Percentiles rank a stretch among this genome's conserved stretches.
These are phyloP conservation scores for Trididemnum nubilum DNA, from an alignment of 23 tunicate genomes.

Conservation along the genomic window DNA sequence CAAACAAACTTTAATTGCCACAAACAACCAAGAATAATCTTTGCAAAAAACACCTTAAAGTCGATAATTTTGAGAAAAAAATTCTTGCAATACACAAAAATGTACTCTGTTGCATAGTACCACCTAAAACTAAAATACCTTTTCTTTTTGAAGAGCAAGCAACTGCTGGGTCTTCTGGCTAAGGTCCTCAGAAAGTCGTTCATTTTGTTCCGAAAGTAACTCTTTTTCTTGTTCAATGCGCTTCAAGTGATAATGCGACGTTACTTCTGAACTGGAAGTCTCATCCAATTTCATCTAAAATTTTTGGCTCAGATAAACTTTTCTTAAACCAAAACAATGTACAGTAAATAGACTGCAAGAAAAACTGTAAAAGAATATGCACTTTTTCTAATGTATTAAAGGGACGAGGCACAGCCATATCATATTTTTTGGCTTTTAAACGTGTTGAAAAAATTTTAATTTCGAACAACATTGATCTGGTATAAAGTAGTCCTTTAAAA, in stretches of 20 bases:
- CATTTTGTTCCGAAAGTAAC: conserved; percentile 49
- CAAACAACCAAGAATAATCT: too few species aligned
- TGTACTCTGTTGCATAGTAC: too few species aligned
- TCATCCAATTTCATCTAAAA: conserved; percentile 75
- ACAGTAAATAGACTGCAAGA: background rate
- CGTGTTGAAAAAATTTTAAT: too few species aligned
- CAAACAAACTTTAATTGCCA: too few species aligned
- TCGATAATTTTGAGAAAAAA: too few species aligned
- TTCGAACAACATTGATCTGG: too few species aligned
- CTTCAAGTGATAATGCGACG: conserved; percentile 60
- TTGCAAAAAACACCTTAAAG: too few species aligned
- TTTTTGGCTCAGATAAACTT: too few species aligned
- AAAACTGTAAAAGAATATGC: background rate
- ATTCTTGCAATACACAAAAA: too few species aligned
- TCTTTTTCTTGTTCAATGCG: conserved; percentile 80
- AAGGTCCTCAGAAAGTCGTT: conserved; percentile 42
- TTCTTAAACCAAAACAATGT: background rate
- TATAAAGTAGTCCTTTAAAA: background rate
- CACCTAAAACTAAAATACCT: conserved; percentile 32
- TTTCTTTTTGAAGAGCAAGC: conserved; percentile 36
- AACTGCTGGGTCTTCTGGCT: conserved; percentile 46
- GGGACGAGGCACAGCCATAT: too few species aligned
- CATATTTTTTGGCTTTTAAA: too few species aligned
- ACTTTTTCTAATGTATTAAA: too few species aligned
- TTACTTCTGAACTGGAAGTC: conserved; percentile 54